Evolutionary conservation across 2,113 vertebrate genomes (phyloP).

Genomic region (Malurus cyaneus): DNA sequence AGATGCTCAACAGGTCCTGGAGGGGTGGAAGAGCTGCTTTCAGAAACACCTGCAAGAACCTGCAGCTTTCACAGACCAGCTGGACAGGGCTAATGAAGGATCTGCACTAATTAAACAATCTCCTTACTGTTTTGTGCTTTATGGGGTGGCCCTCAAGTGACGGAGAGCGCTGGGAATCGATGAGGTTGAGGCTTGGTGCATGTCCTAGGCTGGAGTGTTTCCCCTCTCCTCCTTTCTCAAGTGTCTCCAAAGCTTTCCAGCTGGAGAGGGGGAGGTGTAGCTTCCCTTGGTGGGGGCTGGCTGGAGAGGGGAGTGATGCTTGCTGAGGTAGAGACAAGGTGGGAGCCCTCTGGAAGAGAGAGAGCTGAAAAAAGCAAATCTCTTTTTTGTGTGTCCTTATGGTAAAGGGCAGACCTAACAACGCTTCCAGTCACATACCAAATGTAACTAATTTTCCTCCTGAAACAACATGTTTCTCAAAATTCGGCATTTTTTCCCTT

Average conservation of each 20-base stretch:
- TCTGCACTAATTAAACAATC: neutral
- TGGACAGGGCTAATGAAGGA: neutral
- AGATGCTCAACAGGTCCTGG: neutral
- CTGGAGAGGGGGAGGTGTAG: neutral
- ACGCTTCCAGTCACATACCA: neutral
- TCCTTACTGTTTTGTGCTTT: neutral
- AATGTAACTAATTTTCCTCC: accelerated
- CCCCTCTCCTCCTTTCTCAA: neutral
- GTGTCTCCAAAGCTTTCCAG: neutral
- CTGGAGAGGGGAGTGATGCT: accelerated
- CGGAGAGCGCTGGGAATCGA: accelerated
- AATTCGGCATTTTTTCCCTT: neutral
- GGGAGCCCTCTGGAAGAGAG: neutral
- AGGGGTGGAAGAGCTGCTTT: neutral
- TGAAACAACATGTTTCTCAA: neutral
- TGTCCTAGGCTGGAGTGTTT: neutral
- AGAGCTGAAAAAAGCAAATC: neutral
- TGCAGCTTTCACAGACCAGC: neutral
- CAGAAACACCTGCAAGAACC: neutral
- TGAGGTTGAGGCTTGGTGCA: neutral
- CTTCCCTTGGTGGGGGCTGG: too few species aligned
- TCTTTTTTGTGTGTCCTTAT: neutral
- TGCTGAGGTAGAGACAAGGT: neutral
- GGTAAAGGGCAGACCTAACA: accelerated
- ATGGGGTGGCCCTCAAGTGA: neutral